These are phyloP conservation scores for Diploscapter pachys DNA, from an alignment of 1,140 invertebrate genomes.

Conservation along the genomic window DNA sequence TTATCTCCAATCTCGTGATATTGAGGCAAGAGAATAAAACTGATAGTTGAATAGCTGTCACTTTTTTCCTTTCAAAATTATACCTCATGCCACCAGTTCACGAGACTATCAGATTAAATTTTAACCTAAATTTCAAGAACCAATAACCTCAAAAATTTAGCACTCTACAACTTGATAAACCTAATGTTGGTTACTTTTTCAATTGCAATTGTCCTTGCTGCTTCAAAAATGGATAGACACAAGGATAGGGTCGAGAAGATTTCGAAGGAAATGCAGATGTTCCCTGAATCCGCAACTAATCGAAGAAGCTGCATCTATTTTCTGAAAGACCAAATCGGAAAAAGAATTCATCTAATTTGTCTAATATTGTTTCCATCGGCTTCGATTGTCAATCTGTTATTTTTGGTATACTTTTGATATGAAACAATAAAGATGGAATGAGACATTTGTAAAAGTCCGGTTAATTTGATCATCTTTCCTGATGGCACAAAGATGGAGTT, in stretches of 20 bases:
- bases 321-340: background rate
- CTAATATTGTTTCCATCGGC: background rate
- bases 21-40: too few species aligned
- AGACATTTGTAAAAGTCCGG: too few species aligned
- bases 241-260: background rate
- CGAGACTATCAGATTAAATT: background rate
- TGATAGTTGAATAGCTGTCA: too few species aligned
- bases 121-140: background rate
- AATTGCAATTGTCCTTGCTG: background rate
- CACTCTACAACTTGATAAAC: constrained; percentile 8
- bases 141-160: background rate
- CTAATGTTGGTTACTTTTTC: constrained; percentile 5
- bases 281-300: background rate
- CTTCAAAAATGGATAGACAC: background rate
- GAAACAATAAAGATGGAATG: too few species aligned
- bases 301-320: background rate
- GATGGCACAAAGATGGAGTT: too few species aligned
- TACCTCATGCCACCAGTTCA: background rate
- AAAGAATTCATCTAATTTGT: background rate
- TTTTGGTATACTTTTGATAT: background rate
- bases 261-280: background rate
- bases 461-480: too few species aligned
- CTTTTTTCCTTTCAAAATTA: too few species aligned
- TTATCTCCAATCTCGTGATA: background rate
- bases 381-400: constrained; percentile 4